Percentiles rank a stretch among this genome's conserved stretches.
phyloP scores from a whole-genome alignment of 1,140 invertebrate genomes.

The Lasioglossum albipes region DNA sequence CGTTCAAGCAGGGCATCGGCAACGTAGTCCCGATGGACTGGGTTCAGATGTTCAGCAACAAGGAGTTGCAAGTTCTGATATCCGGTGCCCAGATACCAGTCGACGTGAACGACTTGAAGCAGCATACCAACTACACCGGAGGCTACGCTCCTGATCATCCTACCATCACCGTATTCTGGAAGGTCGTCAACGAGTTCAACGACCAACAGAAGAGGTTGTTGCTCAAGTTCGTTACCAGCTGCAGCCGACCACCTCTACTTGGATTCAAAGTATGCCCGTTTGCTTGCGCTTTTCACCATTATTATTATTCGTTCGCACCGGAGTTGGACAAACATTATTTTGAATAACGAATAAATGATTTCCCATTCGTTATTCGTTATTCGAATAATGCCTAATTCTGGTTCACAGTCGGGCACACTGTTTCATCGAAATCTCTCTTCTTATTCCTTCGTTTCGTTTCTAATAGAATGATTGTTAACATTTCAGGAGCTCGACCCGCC shows the following conservation, averaged over 20 bases:
- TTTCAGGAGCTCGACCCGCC: constrained; percentile 93
- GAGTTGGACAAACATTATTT: no score
- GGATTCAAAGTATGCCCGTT: constrained; percentile 91
- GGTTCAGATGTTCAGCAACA: constrained; percentile 96
- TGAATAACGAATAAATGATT: no score
- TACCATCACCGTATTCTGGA: constrained; percentile 90
- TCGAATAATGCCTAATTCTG: no score
- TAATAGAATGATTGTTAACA: constrained; percentile 9
- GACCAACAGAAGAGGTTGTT: constrained; percentile 92
- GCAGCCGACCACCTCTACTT: constrained; percentile 96
- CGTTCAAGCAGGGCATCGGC: constrained; percentile 92
- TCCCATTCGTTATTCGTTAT: no score
- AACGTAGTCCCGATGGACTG: constrained; percentile 94
- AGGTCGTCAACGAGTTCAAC: constrained; percentile 90
- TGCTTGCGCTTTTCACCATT: background rate
- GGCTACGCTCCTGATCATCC: constrained; percentile 91
- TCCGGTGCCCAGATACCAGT: constrained; percentile 96
- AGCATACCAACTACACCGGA: constrained; percentile 91
- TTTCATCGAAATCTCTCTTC: no score
- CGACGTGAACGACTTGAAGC: constrained; percentile 92
- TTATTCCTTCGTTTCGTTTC: no score
- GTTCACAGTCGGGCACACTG: no score
- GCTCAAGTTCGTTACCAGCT: constrained; percentile 98
- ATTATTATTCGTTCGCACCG: no score
- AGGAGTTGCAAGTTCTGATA: constrained; percentile 96